Evolutionary conservation across 2,888 invertebrate species (phyloP).

Genomic region (Meganola albula): DNA sequence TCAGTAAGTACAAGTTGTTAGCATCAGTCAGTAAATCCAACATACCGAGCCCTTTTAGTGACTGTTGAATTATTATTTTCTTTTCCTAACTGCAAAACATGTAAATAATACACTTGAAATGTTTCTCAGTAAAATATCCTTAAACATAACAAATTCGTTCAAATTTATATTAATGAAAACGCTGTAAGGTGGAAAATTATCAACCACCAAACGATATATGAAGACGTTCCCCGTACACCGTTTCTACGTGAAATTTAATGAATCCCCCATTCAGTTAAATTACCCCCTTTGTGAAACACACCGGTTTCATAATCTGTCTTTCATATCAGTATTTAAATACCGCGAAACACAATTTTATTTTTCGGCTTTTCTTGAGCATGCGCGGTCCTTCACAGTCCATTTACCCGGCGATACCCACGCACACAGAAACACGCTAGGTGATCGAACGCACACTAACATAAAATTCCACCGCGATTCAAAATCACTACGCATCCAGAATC

Average conservation of each 20-base stretch:
- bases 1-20: too few species aligned
- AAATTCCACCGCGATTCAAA: conserved; percentile 34
- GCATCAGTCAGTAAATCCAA: too few species aligned
- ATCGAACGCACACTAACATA: conserved; percentile 43
- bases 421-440: conserved; percentile 46
- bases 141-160: too few species aligned
- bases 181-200: conserved; percentile 14
- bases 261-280: conserved; percentile 32
- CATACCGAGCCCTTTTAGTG: too few species aligned
- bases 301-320: conserved; percentile 40
- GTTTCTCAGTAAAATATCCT: too few species aligned
- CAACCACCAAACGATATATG: conserved; percentile 20
- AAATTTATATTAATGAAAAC: conserved; percentile 10
- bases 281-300: conserved; percentile 32
- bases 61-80: too few species aligned
- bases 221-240: conserved; percentile 20
- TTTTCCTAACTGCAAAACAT: too few species aligned
- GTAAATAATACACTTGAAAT: too few species aligned
- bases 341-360: conserved; percentile 52
- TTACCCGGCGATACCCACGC: conserved; percentile 44
- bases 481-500: conserved; percentile 47
- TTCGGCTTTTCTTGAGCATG: conserved; percentile 47
- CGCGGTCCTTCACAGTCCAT: conserved; percentile 34
- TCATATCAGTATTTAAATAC: conserved; percentile 51
- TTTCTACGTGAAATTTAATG: conserved; percentile 26